A percentile compares a stretch with the other conserved stretches of the same genome.
phyloP scores from a whole-genome alignment of 2,113 vertebrate genomes.

The Phyllostomus hastatus region DNA sequence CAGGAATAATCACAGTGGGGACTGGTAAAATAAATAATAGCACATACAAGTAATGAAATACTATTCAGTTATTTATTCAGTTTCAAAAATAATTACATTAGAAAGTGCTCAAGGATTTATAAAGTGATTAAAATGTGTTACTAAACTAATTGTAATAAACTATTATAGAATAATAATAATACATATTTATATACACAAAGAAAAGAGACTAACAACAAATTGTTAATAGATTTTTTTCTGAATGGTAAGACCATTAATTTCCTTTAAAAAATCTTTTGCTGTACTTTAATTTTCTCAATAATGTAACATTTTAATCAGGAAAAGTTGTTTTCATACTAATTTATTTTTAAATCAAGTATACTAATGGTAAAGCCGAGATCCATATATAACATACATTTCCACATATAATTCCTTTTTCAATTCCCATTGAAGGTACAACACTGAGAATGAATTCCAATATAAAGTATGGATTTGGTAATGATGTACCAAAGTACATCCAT shows the following conservation, averaged over 20 bases:
- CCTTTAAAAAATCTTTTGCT: neutral
- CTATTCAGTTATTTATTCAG: neutral
- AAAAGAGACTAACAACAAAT: neutral
- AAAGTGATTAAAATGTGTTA: neutral
- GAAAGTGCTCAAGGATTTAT: neutral
- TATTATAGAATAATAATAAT: neutral
- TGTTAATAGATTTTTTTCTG: neutral
- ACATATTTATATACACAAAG: neutral
- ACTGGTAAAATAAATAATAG: slow-evolving; percentile 25
- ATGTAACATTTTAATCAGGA: neutral
- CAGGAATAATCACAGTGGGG: neutral
- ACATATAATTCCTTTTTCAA: neutral
- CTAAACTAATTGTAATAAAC: neutral
- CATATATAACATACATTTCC: neutral
- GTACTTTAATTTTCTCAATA: neutral
- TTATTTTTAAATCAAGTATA: slow-evolving; percentile 26
- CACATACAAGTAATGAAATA: neutral
- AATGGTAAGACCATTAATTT: neutral
- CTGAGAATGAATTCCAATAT: neutral
- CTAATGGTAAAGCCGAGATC: neutral
- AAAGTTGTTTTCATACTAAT: neutral
- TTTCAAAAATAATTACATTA: neutral
- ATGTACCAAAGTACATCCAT: neutral
- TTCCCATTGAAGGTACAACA: neutral
- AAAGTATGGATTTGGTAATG: neutral